Evolutionary conservation across 2,797 vertebrate species (phyloP).

Genomic region (Sebastes trivittatus): DNA sequence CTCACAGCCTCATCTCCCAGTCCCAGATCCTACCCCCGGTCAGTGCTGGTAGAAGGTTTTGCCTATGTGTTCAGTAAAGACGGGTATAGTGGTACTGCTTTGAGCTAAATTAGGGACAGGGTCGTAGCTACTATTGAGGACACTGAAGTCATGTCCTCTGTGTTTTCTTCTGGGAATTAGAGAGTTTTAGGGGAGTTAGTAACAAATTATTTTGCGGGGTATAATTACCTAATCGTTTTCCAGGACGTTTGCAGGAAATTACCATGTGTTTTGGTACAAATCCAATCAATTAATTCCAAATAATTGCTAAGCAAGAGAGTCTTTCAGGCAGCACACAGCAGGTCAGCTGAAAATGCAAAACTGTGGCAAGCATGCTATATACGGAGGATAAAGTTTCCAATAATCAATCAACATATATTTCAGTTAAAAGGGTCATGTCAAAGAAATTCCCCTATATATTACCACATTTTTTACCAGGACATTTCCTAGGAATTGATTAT

Average conservation of each 20-base stretch:
- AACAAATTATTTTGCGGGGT: not conserved
- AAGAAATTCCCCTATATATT: not conserved
- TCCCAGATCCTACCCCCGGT: slow-evolving; percentile 56
- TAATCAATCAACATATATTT: not conserved
- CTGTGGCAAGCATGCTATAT: not conserved
- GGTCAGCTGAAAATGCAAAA: not conserved
- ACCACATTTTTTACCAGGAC: not conserved
- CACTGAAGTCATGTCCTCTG: not conserved
- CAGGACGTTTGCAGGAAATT: not conserved
- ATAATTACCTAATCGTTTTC: not conserved
- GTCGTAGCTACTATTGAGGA: too few relatives aligned
- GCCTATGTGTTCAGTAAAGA: not conserved
- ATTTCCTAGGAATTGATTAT: not conserved
- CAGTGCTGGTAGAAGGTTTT: not conserved
- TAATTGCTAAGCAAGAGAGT: not conserved
- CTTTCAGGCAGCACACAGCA: not conserved
- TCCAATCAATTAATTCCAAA: not conserved
- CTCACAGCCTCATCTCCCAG: slow-evolving; percentile 64
- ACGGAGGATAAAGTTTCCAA: not conserved
- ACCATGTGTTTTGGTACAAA: not conserved
- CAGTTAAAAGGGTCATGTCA: not conserved
- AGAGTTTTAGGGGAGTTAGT: not conserved
- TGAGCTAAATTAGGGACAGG: not conserved
- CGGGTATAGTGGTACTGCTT: not conserved
- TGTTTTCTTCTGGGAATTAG: not conserved